Evolutionary conservation across 1,140 invertebrate genomes (phyloP).

Genomic region (Conus betulinus): DNA sequence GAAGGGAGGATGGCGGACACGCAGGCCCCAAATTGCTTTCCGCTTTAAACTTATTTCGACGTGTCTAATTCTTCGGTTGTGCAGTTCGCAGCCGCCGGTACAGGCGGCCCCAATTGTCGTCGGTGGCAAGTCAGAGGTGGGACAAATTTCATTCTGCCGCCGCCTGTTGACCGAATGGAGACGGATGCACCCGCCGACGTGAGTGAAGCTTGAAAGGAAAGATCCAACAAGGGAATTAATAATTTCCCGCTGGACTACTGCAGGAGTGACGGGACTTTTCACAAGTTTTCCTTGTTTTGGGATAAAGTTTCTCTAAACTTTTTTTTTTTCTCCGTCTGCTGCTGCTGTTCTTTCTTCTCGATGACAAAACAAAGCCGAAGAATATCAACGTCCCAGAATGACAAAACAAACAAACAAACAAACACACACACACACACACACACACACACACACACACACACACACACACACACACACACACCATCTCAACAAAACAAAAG

Average conservation of each 20-base stretch:
- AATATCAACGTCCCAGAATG: too few relatives aligned
- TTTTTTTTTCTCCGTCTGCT: not conserved
- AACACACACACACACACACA: too few relatives aligned
- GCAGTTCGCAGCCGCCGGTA: not conserved
- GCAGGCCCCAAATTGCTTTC: not conserved
- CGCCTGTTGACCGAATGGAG: not conserved
- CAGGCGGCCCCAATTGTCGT: not conserved
- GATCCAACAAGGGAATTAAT: not conserved
- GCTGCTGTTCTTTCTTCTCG: not conserved
- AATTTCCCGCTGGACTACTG: not conserved
- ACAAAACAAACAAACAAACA: too few relatives aligned
- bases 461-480: too few relatives aligned
- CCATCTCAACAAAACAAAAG: too few relatives aligned
- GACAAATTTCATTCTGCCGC: not conserved
- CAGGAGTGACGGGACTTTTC: not conserved
- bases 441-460: too few relatives aligned
- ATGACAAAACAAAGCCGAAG: too few relatives aligned
- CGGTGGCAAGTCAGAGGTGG: not conserved
- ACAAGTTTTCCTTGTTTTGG: not conserved
- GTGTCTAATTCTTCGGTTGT: not conserved
- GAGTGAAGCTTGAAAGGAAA: not conserved
- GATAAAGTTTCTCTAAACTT: not conserved
- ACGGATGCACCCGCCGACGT: not conserved
- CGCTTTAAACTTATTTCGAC: not conserved
- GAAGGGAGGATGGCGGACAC: not conserved